Percentiles rank a stretch among this genome's conserved stretches.
phyloP scores from a whole-genome alignment of 1,140 invertebrate species.

The Arion vulgaris region DNA sequence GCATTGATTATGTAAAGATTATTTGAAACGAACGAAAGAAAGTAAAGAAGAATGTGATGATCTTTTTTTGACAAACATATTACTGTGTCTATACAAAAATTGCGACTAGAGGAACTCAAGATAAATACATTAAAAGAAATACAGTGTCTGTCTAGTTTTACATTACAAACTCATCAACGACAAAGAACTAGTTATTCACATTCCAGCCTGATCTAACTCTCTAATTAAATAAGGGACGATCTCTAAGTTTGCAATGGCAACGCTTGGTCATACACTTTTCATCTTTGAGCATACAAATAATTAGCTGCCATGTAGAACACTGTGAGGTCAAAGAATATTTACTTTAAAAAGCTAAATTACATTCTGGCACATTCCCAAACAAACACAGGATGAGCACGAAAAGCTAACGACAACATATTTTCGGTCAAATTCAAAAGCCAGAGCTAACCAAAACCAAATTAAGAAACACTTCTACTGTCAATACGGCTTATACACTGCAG shows the following conservation, averaged over 20 bases:
- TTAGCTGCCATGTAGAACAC: background rate
- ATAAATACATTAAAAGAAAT: background rate
- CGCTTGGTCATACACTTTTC: background rate
- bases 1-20: too few species aligned
- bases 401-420: background rate
- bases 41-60: too few species aligned
- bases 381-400: background rate
- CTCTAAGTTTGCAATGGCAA: background rate
- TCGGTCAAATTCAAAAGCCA: background rate
- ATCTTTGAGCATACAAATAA: background rate
- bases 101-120: background rate
- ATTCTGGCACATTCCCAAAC: background rate
- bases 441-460: background rate
- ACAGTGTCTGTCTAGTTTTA: background rate
- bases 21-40: too few species aligned
- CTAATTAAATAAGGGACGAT: background rate
- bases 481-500: too few species aligned
- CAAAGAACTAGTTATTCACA: background rate
- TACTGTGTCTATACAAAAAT: too few species aligned
- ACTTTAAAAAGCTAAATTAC: background rate
- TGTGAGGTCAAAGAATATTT: background rate
- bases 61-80: too few species aligned
- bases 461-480: background rate
- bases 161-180: background rate
- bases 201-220: background rate